A percentile compares a stretch with the other conserved stretches of the same genome.
Conservation (phyloP, 1,140 invertebrate species). For the Drosophila ogumai region DNA sequence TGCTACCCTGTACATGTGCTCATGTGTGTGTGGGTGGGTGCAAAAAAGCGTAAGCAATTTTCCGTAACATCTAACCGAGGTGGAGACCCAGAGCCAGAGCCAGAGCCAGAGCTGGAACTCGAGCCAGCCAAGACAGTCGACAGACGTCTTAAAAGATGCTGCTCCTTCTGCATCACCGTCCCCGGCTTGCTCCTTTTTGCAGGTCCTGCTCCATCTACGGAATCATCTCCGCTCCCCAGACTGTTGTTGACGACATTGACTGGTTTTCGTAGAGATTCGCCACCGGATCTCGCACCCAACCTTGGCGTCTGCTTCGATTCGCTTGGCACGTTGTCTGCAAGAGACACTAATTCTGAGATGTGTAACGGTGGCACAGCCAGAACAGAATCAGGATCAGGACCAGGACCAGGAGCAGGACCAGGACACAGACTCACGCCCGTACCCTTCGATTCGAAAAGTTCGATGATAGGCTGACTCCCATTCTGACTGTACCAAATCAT, state of each 20-base stretch:
- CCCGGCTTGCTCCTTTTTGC: conserved; percentile 15
- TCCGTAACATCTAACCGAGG: conserved; percentile 79
- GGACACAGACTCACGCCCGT: not conserved
- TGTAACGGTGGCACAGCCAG: conserved; percentile 59
- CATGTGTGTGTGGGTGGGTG: conserved; percentile 53
- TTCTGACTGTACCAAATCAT: conserved; percentile 64
- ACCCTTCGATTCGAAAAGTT: conserved; percentile 26
- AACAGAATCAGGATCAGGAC: conserved; percentile 29
- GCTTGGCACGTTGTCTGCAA: conserved; percentile 73
- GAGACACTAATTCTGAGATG: conserved; percentile 78
- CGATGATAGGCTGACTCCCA: conserved; percentile 43
- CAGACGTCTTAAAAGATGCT: conserved; percentile 64
- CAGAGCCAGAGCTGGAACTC: conserved; percentile 7
- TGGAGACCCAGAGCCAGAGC: conserved; percentile 34
- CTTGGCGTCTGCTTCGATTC: conserved; percentile 67
- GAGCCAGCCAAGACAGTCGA: conserved; percentile 65
- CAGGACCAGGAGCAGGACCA: conserved; percentile 18
- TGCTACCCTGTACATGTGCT: conserved; percentile 39
- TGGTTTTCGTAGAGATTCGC: conserved; percentile 54
- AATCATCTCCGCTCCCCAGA: conserved; percentile 15
- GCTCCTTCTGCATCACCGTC: conserved; percentile 43
- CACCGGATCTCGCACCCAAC: conserved; percentile 21
- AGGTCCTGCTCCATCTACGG: conserved; percentile 26
- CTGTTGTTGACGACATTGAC: conserved; percentile 74
- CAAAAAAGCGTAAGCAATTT: conserved; percentile 84